Evolutionary conservation across 2,113 vertebrate species (phyloP).

Genomic region (Colaptes auratus): DNA sequence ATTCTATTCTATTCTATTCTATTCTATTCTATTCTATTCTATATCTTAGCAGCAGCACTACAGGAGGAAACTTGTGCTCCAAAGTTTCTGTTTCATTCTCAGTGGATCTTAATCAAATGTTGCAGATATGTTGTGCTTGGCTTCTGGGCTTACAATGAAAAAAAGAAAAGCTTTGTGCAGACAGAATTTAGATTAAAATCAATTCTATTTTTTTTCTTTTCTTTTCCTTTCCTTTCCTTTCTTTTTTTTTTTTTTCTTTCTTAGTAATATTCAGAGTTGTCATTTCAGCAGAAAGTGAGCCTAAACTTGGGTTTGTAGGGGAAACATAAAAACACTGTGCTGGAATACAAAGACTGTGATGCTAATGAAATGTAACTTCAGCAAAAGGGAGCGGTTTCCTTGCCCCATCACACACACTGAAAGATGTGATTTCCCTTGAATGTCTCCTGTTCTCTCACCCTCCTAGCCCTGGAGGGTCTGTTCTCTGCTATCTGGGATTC

Average conservation of each 20-base stretch:
- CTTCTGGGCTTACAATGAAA: not conserved
- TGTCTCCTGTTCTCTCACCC: not conserved
- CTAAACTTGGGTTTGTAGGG: not conserved
- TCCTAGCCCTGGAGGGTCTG: not conserved
- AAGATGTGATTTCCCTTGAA: not conserved
- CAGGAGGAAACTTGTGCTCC: not conserved
- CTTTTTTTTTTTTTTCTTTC: not conserved
- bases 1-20: too few species aligned
- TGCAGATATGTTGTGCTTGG: not conserved
- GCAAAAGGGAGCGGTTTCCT: not conserved
- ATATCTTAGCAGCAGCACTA: not conserved
- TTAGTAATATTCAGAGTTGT: not conserved
- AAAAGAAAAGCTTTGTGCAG: not conserved
- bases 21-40: too few species aligned
- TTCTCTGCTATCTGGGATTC: not conserved
- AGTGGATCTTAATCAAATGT: not conserved
- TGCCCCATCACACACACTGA: not conserved
- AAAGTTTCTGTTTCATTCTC: slow-evolving; percentile 17
- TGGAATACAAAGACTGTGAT: not conserved
- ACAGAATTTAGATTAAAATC: slow-evolving; percentile 10
- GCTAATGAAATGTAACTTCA: not conserved
- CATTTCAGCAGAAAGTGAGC: not conserved
- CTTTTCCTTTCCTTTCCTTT: too few species aligned
- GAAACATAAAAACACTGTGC: not conserved
- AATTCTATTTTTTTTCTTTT: not conserved